Base-by-base conservation (phyloP, 2,113 vertebrate genomes). In the Cyprinodon variegatus region DNA sequence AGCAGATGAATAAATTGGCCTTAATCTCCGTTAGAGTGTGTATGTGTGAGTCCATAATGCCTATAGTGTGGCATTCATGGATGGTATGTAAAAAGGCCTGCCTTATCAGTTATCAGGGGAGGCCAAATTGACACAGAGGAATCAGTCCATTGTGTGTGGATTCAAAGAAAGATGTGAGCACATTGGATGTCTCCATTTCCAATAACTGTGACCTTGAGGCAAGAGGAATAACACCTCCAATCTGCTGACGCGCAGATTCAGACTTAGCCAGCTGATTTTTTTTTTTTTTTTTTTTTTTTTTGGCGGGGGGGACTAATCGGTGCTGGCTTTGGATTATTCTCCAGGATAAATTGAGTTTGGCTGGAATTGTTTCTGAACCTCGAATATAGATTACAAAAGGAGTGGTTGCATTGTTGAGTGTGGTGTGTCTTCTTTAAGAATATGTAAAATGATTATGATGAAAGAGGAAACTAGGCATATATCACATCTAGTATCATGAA, bases 201-300 rank as follows among this genome's bases (percentile, higher is more conserved):
- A 89, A 90, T 90, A 93, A 88, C 87, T 83, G 72, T 92, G 91
- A 92, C 92, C 90, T 93, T 91, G 89, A 92, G 87, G 88, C 74
- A 12, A 84, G 82, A 75, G 86, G 81, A 88, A 86, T 83, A 85
- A 73, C 65, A 80, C 77, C 62, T 70, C 53, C 91, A 87, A 86
- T 92, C 82, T 90, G 90, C 92, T 92, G 90, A 92, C 90, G 89
- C 82, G 83, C 86, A 68, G 71, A 79, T 87, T 87, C 85, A 83
- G 64, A 74, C 76, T 29, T 11, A 84, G 84, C 76, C 76, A 66
- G 83, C 69, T 89, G 87, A 84, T 91, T 89, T 57, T 86, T 77
- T 83, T 15, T n/a, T n/a, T n/a, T n/a, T n/a, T n/a, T n/a, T n/a
- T n/a, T n/a, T n/a, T n/a, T 91, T 89, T 57, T 86, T 77, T 83